phyloP scores from a whole-genome alignment of 2,888 invertebrate species.

The Orthosia cruda region DNA sequence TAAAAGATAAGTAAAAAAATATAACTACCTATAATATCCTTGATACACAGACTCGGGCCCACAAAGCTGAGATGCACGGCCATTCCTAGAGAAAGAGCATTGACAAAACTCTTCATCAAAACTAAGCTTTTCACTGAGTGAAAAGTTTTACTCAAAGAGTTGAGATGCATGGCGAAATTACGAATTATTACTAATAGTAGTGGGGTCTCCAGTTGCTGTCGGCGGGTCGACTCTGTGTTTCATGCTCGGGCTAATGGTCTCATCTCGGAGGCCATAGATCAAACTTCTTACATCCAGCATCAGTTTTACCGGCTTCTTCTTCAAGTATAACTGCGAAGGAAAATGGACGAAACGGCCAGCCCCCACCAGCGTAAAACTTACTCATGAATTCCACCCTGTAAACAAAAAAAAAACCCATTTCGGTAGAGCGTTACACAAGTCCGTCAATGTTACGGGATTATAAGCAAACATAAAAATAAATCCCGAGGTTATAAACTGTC shows the following conservation, averaged over 20 bases:
- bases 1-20: background rate
- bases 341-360: constrained; percentile 94
- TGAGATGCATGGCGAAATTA: no score
- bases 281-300: constrained; percentile 74
- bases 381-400: constrained; percentile 99
- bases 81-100: background rate
- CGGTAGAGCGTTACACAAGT: background rate
- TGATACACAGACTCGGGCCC: background rate
- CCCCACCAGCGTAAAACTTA: constrained; percentile 95
- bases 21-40: background rate
- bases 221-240: background rate
- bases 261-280: background rate
- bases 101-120: background rate
- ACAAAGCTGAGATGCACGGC: background rate
- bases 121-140: background rate
- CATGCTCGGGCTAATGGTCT: background rate
- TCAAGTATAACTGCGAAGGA: constrained; percentile 90
- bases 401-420: constrained; percentile 19
- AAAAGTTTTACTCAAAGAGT: background rate
- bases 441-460: background rate
- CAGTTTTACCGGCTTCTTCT: constrained; percentile 66
- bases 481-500: no score
- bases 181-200: background rate
- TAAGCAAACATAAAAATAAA: no score
- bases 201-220: background rate